Evolutionary conservation across 1,140 invertebrate species (phyloP), one percentile per base, ranked within the genome.

Genomic region (Camponotus pennsylvanicus): DNA sequence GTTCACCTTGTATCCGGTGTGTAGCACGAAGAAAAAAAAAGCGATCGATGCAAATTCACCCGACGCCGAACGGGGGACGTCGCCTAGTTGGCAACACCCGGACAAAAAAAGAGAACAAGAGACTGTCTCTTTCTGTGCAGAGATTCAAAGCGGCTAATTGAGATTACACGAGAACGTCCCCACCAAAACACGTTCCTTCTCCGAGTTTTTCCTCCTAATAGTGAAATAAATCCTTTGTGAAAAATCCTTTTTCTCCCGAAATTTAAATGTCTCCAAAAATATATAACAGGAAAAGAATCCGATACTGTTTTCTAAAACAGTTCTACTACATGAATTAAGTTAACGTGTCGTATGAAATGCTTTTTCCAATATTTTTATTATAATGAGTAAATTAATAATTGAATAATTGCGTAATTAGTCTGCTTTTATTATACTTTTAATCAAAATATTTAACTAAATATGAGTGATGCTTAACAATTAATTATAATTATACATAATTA

Each of bases 111-210:
- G 32, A 64, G 49, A 63, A 37, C 32, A 42, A 21, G 52, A 71
- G 7, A 57, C 27, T 57, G 45, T 11, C 18, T 55, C 13, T 9
- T 15, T n/a, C 21, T 5, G 57, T 59, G 78, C 32, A 3, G 42
- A 63, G 27, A 61, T 67, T 66, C 59, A 32, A 61, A 71, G 11
- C 59, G 13, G 27, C 40, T 82, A 88, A 88, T 86, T 45, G 59
- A 69, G 61, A 49, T 80, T 42, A 70, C 21, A 32, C 37, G 6
- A 59, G 45, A 7, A 79, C 42, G 45, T 49, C 42, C 37, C 32
- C 63, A 49, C 49, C 4, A 45, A 15, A 49, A 63, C 27, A 49
- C 9, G 27, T 8, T n/a, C 27, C 21, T 79, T 7, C 32, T 7
- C 4, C 11, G 11, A 21, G n/a, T 7, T 59, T 32, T n/a, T n/a